A percentile compares a stretch with the other conserved stretches of the same genome.
Evolutionary conservation across 1,140 invertebrate genomes (phyloP).

Genomic region (Kradibia gibbosae): DNA sequence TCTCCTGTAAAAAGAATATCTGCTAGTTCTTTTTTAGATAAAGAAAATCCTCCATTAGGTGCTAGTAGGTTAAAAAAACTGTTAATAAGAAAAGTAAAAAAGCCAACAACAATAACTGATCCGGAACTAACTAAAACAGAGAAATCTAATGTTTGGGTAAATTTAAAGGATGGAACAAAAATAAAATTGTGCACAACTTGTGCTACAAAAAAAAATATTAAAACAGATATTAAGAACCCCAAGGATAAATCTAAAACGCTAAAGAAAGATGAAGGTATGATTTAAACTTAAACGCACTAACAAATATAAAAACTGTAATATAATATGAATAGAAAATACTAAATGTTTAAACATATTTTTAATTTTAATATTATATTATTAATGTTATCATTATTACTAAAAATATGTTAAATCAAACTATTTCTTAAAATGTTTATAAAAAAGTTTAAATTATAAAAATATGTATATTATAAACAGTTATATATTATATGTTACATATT

Average conservation of each 20-base stretch:
- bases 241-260: background rate
- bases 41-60: constrained; percentile 13
- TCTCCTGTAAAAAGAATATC: constrained; percentile 14
- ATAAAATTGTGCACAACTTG: constrained; percentile 28
- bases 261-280: constrained; percentile 12
- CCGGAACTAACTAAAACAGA: background rate
- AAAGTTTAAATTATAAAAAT: too few relatives aligned
- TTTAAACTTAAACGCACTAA: too few relatives aligned
- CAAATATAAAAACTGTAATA: too few relatives aligned
- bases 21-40: background rate
- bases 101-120: background rate
- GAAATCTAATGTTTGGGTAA: background rate
- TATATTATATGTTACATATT: too few relatives aligned
- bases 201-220: background rate
- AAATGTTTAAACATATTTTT: background rate
- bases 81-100: background rate
- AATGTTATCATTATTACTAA: too few relatives aligned
- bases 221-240: background rate
- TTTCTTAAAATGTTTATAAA: too few relatives aligned
- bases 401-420: too few relatives aligned
- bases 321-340: background rate
- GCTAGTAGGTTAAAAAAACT: constrained; percentile 6
- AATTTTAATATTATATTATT: background rate
- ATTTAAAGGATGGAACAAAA: constrained; percentile 8
- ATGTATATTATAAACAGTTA: too few relatives aligned